Evolutionary conservation across 2,113 vertebrate genomes (phyloP).

Genomic region (Mastomys coucha): DNA sequence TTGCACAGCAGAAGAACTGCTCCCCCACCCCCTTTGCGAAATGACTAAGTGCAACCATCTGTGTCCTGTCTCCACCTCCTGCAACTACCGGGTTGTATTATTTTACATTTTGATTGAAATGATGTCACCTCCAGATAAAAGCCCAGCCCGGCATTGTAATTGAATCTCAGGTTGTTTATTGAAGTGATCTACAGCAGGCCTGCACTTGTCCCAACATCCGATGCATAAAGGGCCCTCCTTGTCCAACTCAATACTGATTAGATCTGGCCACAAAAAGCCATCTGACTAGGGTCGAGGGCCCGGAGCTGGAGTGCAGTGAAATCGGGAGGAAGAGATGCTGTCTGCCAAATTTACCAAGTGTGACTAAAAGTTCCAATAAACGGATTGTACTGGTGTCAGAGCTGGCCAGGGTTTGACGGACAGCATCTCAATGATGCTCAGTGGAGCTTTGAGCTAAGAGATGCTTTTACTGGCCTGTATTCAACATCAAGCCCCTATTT

Average conservation of each 20-base stretch:
- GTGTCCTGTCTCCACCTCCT: constrained; percentile 95
- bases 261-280: constrained; percentile 88
- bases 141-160: constrained; percentile 94
- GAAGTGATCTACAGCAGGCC: constrained; percentile 93
- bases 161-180: constrained; percentile 98
- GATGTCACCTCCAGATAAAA: constrained; percentile 98
- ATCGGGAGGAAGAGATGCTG: constrained; percentile 85
- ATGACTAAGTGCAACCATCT: constrained; percentile 96
- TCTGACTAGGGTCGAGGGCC: constrained; percentile 69
- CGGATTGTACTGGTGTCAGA: constrained; percentile 87
- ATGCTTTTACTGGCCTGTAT: constrained; percentile 35
- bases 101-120: constrained; percentile 99
- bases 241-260: constrained; percentile 96
- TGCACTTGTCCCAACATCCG: constrained; percentile 94
- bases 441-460: constrained; percentile 76
- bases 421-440: constrained; percentile 88
- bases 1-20: constrained; percentile 90
- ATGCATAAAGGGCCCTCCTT: constrained; percentile 96
- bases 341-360: constrained; percentile 95
- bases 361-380: constrained; percentile 94
- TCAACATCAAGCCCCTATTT: constrained; percentile 1
- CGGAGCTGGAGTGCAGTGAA: constrained; percentile 67
- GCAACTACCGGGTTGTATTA: constrained; percentile 98
- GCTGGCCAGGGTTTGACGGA: constrained; percentile 88
- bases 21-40: constrained; percentile 88